phyloP scores from a whole-genome alignment of 1,140 invertebrate genomes.

The Drosophila sp. region DNA sequence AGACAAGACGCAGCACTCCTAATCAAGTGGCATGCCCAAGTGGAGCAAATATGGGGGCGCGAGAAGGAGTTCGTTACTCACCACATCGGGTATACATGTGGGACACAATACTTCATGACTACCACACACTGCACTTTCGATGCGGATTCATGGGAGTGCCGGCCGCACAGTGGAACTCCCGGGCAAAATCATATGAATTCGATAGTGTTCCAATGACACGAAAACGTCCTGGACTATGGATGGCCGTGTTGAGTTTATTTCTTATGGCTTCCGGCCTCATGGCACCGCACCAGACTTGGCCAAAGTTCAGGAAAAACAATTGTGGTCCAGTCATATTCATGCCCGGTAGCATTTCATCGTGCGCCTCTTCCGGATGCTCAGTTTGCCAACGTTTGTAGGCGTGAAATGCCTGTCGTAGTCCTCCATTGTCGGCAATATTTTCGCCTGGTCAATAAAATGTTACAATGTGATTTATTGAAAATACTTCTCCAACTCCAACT shows the following conservation, averaged over 20 bases:
- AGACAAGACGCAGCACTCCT: slow-evolving; percentile 27
- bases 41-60: slow-evolving; percentile 27
- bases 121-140: slow-evolving; percentile 89
- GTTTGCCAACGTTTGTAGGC: slow-evolving; percentile 82
- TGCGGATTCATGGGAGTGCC: slow-evolving; percentile 92
- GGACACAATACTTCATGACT: slow-evolving; percentile 12
- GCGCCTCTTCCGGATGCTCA: slow-evolving; percentile 52
- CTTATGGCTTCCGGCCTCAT: slow-evolving; percentile 77
- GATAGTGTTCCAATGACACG: slow-evolving; percentile 92
- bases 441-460: slow-evolving; percentile 84
- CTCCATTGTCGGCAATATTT: slow-evolving; percentile 96
- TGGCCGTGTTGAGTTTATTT: slow-evolving; percentile 88
- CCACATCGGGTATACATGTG: slow-evolving; percentile 18
- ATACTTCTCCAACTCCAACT: slow-evolving; percentile 53
- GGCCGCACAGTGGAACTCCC: slow-evolving; percentile 88
- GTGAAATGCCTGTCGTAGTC: slow-evolving; percentile 92
- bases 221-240: slow-evolving; percentile 91
- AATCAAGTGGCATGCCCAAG: slow-evolving; percentile 35
- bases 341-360: slow-evolving; percentile 87
- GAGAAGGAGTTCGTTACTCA: neutral
- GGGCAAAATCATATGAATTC: slow-evolving; percentile 92
- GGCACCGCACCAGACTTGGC: slow-evolving; percentile 91
- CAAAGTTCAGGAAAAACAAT: slow-evolving; percentile 93
- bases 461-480: neutral
- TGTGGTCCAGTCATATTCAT: slow-evolving; percentile 89